Percentiles rank a stretch among this genome's conserved stretches.
Evolutionary conservation across 2,888 invertebrate genomes (phyloP).

Genomic region (Pyralis farinalis): DNA sequence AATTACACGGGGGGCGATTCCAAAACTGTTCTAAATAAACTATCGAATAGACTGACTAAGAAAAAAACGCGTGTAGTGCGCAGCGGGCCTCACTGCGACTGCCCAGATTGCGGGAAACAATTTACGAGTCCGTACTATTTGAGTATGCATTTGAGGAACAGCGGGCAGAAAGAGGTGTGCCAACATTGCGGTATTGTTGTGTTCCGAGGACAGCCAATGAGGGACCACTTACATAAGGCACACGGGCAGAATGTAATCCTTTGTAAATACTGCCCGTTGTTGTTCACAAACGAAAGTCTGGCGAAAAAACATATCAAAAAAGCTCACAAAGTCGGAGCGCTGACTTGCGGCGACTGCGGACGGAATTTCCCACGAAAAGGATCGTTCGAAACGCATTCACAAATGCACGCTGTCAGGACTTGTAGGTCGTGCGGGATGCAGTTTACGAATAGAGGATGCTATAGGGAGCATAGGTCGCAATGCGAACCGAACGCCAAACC

Average conservation of each 20-base stretch:
- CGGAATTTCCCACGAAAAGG: constrained; percentile 46
- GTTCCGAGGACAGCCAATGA: constrained; percentile 44
- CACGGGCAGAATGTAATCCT: constrained; percentile 38
- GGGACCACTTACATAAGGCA: constrained; percentile 37
- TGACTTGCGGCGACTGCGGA: constrained; percentile 59
- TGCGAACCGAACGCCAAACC: constrained; percentile 68
- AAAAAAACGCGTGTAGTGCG: constrained; percentile 26
- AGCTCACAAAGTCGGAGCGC: constrained; percentile 42
- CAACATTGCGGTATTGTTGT: constrained; percentile 45
- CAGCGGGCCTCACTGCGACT: constrained; percentile 43
- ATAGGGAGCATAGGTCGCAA: constrained; percentile 54
- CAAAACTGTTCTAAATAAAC: constrained; percentile 36
- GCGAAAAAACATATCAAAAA: constrained; percentile 40
- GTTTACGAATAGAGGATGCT: constrained; percentile 62
- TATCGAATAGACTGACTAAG: constrained; percentile 35
- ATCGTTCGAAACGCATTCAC: constrained; percentile 53
- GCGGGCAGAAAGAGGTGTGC: constrained; percentile 63
- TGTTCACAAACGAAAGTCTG: constrained; percentile 36
- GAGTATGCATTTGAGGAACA: constrained; percentile 56
- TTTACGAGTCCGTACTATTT: constrained; percentile 56
- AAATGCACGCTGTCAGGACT: constrained; percentile 64
- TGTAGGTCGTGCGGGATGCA: constrained; percentile 57
- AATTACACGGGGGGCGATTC: constrained; percentile 43
- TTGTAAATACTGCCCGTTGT: constrained; percentile 52
- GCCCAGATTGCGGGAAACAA: constrained; percentile 56